Evolutionary conservation across 2,888 invertebrate genomes (phyloP).

Genomic region (Cheilosia scutellata): DNA sequence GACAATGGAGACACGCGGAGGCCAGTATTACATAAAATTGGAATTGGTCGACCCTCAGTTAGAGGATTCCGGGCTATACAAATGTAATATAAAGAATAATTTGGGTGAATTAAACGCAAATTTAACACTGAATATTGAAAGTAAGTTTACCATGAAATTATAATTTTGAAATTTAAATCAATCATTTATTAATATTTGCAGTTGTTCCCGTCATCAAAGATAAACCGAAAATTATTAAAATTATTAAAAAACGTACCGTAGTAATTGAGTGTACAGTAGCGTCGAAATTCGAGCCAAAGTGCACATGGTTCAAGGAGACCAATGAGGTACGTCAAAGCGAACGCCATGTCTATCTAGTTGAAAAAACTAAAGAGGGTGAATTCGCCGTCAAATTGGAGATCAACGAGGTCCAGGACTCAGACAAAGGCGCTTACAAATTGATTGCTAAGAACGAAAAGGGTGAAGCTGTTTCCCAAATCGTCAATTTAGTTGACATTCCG

Average conservation of each 20-base stretch:
- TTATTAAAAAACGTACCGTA: constrained; percentile 95
- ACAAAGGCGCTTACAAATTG: constrained; percentile 95
- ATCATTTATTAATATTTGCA: constrained; percentile 80
- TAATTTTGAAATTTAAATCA: neutral
- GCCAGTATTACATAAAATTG: constrained; percentile 93
- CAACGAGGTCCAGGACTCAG: constrained; percentile 90
- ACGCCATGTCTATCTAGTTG: constrained; percentile 81
- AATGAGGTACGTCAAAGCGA: constrained; percentile 89
- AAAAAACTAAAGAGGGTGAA: constrained; percentile 89
- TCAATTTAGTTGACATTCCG: constrained; percentile 93
- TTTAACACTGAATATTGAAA: constrained; percentile 98
- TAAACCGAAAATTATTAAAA: constrained; percentile 95
- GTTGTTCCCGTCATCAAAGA: constrained; percentile 97
- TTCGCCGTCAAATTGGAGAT: constrained; percentile 96
- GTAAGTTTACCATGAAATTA: constrained; percentile 86
- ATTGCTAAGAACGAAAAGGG: constrained; percentile 97
- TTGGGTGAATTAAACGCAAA: constrained; percentile 99
- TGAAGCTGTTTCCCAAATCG: constrained; percentile 94
- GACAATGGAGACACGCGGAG: constrained; percentile 90
- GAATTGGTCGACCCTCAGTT: constrained; percentile 95
- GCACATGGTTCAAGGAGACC: constrained; percentile 96
- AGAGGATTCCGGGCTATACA: constrained; percentile 98
- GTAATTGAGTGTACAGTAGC: constrained; percentile 97
- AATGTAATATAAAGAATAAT: constrained; percentile 98
- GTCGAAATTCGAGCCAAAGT: constrained; percentile 96